Conservation (phyloP, 1,140 invertebrate species). For the Listronotus bonariensis region DNA sequence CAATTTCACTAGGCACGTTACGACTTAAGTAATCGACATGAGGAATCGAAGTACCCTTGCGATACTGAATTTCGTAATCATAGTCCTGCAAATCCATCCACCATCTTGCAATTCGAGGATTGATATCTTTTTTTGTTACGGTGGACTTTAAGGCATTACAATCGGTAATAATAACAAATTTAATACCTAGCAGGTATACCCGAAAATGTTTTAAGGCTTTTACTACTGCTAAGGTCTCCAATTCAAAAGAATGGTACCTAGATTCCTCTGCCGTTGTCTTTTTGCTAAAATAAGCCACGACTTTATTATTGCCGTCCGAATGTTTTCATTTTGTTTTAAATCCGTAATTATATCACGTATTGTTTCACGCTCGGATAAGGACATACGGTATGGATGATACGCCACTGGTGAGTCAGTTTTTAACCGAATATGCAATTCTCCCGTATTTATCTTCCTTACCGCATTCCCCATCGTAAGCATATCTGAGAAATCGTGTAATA, state of each 20-base stretch:
- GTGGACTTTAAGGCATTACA: slow-evolving; percentile 52
- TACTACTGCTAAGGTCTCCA: slow-evolving; percentile 42
- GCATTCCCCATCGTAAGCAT: too few species aligned
- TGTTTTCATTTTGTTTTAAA: not conserved
- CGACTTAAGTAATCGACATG: slow-evolving; percentile 54
- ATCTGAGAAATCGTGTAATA: too few species aligned
- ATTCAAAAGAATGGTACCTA: slow-evolving; percentile 20
- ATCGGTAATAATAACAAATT: slow-evolving; percentile 52
- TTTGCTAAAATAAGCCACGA: slow-evolving; percentile 35
- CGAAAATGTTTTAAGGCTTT: slow-evolving; percentile 49
- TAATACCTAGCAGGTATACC: slow-evolving; percentile 50
- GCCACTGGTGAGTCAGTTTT: too few species aligned
- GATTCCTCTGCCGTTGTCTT: slow-evolving; percentile 16
- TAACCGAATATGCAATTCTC: too few species aligned
- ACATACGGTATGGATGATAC: too few species aligned
- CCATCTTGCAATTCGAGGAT: slow-evolving; percentile 51
- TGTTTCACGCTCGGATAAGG: too few species aligned
- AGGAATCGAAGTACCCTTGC: slow-evolving; percentile 42
- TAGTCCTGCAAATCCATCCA: slow-evolving; percentile 54
- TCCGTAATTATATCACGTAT: too few species aligned
- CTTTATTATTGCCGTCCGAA: not conserved
- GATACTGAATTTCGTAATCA: slow-evolving; percentile 37
- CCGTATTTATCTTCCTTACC: too few species aligned
- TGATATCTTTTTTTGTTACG: slow-evolving; percentile 51
- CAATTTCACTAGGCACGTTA: slow-evolving; percentile 37